Base-by-base conservation (phyloP, 1,140 invertebrate genomes). In the Drosophila serrata region DNA sequence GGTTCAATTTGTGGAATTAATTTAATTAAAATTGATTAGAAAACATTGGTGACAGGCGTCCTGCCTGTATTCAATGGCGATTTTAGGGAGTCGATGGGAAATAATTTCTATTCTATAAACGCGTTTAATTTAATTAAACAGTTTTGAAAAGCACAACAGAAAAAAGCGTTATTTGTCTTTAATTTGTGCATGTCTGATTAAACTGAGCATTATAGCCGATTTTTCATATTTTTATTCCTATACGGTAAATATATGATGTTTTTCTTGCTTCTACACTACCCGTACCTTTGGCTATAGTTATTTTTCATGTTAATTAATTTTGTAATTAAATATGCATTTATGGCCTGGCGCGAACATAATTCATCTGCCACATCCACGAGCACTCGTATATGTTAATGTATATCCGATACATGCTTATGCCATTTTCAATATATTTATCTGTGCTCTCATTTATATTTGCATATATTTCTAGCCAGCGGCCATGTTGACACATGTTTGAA, bases 401-500 rank as follows among this genome's bases (percentile, higher is more conserved):
- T 75, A 72, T 61, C 42, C 69, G 69, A 79, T 72, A 74, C 55
- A 67, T 67, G 75, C 56, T 81, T 86, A 87, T 85, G 82, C 49
- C 59, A 73, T 72, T 82, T 82, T 75, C 69, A 82, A 87, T 85
- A 86, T 72, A 87, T 82, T 88, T 82, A 77, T 76, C 84, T 67
- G 53, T 49, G 53, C 70, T 59, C 60, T 51, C 75, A 79, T 82
- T 82, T 87, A 79, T 88, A 78, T 78, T 79, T 68, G 79, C 63
- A 75, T 81, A 62, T 49, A 70, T 85, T 90, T 79, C 81, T 85
- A 68, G 85, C 81, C 68, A 72, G 60, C 64, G 64, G 77, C 74
- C 74, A 90, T 88, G 85, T 90, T 88, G 85, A 88, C 85, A 88
- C 85, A 88, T 90, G 85, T 88, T 88, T 88, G 85, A 88, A 90